Conservation (phyloP, 2,113 vertebrate genomes). For the Ochotona curzoniae region DNA sequence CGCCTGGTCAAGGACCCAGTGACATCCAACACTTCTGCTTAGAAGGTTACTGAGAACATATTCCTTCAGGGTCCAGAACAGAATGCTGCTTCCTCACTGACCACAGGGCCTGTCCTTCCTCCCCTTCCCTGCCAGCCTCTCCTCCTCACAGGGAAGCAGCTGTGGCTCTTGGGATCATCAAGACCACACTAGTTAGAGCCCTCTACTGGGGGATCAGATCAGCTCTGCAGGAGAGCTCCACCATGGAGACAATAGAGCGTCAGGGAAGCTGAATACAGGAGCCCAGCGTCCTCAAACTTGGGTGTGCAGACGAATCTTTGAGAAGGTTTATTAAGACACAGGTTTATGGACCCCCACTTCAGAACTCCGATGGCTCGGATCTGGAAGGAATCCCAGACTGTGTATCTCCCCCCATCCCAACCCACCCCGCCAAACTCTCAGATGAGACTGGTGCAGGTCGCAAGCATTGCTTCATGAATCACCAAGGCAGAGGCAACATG, state of each 20-base stretch:
- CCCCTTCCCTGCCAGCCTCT: rapidly evolving
- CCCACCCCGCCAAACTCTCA: neutral
- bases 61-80: rapidly evolving
- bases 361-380: no score
- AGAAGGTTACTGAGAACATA: no score
- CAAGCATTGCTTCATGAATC: neutral
- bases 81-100: neutral
- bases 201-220: neutral
- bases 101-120: neutral
- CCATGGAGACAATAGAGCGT: rapidly evolving
- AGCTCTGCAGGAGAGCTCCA: rapidly evolving
- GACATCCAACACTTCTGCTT: no score
- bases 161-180: neutral
- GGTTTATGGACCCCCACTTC: neutral
- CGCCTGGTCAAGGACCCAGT: rapidly evolving
- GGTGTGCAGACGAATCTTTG: rapidly evolving
- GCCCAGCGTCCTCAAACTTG: neutral
- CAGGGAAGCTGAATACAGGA: rapidly evolving
- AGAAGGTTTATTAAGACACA: neutral
- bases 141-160: rapidly evolving
- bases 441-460: neutral
- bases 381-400: neutral
- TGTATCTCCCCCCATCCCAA: no score
- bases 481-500: rapidly evolving
- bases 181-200: neutral